Base-by-base conservation (phyloP, 2,113 vertebrate genomes). In the Neotoma lepida region DNA sequence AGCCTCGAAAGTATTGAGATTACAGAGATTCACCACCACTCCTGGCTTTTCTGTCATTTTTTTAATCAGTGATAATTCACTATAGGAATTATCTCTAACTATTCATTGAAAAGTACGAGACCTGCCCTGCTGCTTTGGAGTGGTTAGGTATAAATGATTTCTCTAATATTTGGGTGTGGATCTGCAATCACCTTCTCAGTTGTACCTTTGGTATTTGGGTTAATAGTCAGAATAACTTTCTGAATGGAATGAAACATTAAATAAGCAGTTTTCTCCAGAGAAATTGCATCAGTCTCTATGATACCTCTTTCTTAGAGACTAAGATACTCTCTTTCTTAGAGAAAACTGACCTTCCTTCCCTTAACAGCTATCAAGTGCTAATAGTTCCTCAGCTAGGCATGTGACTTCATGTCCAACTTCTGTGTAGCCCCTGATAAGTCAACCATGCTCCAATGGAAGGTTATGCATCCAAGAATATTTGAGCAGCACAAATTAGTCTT, bases 71-170 rank as follows among this genome's bases (percentile, higher is more conserved):
- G 22, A 33, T 77, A 84, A n/a, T 89, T 91, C 58, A 93, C 44
- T 68, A 35, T 12, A 90, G 58, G 70, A 94, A 74, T 93, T 71
- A 2, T 56, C 77, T 85, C 77, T 88, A 74, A 78, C 4, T 49
- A 56, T 35, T 93, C 58, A 56, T 28, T 94, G 44, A 94, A 9
- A 64, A 76, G 14, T 76, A 54, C 66, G 86, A 70, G 26, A 80
- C 18, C 87, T 63, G 73, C 22, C 6, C 66, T 71, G 1, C 39
- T 15, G 1, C 9, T 49, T 82, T 66, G 66, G 30, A 71, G 33
- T 91, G 35, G 9, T 90, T n/a, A 88, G 4, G 68, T 71, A 86
- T 46, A 56, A 82, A 90, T 66, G n/a, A 71, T 92, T 95, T 95
- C 51, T 94, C 8, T 86, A 30, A 84, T 22, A 90, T 24, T 51